Evolutionary conservation across 2,888 invertebrate species (phyloP).

Genomic region (Sialis fuliginosa): DNA sequence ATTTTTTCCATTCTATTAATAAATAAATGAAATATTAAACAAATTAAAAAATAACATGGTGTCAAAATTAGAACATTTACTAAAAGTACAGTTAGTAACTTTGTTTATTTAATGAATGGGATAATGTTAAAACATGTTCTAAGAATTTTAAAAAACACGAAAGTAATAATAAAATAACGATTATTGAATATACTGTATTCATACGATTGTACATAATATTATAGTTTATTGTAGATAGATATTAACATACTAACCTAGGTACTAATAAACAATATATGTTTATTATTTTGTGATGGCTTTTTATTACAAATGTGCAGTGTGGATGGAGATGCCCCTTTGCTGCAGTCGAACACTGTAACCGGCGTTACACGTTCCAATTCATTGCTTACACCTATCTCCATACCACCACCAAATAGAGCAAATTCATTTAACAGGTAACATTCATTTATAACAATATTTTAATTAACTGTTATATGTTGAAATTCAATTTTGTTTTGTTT

Average conservation of each 20-base stretch:
- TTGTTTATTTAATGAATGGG: too few species aligned
- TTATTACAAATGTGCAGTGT: constrained; percentile 7
- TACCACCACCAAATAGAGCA: constrained; percentile 26
- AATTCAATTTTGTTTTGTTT: not conserved
- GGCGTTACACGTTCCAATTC: constrained; percentile 11
- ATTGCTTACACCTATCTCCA: constrained; percentile 38
- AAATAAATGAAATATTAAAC: too few species aligned
- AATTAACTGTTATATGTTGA: not conserved
- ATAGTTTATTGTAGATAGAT: not conserved
- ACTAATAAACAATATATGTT: not conserved
- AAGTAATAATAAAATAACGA: too few species aligned
- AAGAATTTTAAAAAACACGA: too few species aligned
- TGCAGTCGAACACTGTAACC: constrained; percentile 9
- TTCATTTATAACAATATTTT: constrained; percentile 1
- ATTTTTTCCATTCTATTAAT: too few species aligned
- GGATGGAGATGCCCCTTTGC: constrained; percentile 7
- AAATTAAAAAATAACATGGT: too few species aligned
- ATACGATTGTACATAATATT: not conserved
- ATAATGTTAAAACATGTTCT: too few species aligned
- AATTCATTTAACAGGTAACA: constrained; percentile 40
- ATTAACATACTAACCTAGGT: not conserved
- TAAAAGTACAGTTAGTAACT: too few species aligned
- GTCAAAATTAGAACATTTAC: too few species aligned
- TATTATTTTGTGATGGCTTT: constrained; percentile 5
- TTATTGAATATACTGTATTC: not conserved